Conservation (phyloP, 1,140 invertebrate genomes). For the Cydia amplana region DNA sequence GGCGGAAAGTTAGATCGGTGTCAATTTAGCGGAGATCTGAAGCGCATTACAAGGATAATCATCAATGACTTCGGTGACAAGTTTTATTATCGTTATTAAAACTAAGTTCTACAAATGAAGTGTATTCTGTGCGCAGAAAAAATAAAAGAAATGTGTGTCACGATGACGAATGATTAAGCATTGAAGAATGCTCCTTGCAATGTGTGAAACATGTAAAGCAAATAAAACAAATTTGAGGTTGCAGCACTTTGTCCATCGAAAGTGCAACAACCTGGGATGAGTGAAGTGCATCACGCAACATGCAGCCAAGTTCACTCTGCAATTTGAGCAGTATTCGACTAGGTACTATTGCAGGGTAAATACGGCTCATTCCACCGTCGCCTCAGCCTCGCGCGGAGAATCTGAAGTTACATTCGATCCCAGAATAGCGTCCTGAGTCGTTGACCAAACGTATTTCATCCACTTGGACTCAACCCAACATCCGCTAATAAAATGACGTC, state of each 20-base stretch:
- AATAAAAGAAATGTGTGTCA: conserved; percentile 35
- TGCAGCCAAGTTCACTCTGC: conserved; percentile 37
- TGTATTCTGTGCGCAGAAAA: conserved; percentile 33
- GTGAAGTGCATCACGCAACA: conserved; percentile 45
- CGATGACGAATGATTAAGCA: conserved; percentile 41
- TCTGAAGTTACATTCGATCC: conserved; percentile 35
- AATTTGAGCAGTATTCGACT: not conserved
- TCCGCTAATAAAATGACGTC: conserved; percentile 46
- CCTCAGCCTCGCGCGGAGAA: not conserved
- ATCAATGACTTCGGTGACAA: conserved; percentile 38
- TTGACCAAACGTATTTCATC: conserved; percentile 56
- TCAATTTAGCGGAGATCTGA: conserved; percentile 59
- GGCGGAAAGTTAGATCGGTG: conserved; percentile 68
- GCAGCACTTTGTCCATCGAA: conserved; percentile 39
- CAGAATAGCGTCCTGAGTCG: conserved; percentile 58
- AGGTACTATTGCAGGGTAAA: conserved; percentile 35
- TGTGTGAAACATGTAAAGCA: conserved; percentile 64
- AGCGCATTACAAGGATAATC: conserved; percentile 70
- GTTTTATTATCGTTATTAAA: conserved; percentile 11
- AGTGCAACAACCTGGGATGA: conserved; percentile 47
- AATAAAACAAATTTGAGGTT: conserved; percentile 54
- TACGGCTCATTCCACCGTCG: conserved; percentile 39
- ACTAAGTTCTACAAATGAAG: conserved; percentile 29
- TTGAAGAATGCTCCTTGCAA: conserved; percentile 71
- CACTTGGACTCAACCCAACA: conserved; percentile 75